phyloP scores from a whole-genome alignment of 2,888 invertebrate genomes.

The Bruchidius siliquastri region DNA sequence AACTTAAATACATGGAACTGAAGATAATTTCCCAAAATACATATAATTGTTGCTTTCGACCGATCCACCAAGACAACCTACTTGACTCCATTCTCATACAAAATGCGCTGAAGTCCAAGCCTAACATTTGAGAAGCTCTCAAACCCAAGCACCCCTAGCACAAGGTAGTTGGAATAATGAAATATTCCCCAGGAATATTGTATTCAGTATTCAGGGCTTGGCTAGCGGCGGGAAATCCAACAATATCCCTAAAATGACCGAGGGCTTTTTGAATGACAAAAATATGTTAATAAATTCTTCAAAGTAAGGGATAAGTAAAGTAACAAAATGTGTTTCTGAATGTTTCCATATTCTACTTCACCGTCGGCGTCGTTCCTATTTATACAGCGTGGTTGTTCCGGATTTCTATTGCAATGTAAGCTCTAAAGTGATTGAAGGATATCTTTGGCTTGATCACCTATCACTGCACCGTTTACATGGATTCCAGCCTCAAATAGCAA shows the following conservation, averaged over 20 bases:
- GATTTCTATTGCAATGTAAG: not conserved
- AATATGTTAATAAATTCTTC: conserved; percentile 17
- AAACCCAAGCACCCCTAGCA: not conserved
- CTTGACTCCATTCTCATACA: too few relatives aligned
- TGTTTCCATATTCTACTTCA: conserved; percentile 7
- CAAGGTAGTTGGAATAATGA: conserved; percentile 5
- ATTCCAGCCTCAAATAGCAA: too few relatives aligned
- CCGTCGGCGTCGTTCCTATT: not conserved
- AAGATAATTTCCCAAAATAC: too few relatives aligned
- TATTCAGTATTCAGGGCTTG: conserved; percentile 3
- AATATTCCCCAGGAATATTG: conserved; percentile 7
- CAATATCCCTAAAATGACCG: conserved; percentile 15
- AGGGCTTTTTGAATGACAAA: conserved; percentile 14
- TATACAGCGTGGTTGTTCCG: not conserved
- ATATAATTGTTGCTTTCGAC: too few relatives aligned
- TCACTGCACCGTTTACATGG: too few relatives aligned
- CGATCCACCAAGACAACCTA: too few relatives aligned
- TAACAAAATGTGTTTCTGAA: conserved; percentile 17
- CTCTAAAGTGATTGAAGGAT: too few relatives aligned
- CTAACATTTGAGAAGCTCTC: not conserved
- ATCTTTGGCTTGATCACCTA: too few relatives aligned
- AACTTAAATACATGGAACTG: too few relatives aligned
- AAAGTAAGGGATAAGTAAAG: conserved; percentile 16
- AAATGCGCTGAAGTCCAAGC: not conserved
- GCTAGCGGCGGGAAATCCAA: conserved; percentile 10